A percentile compares a stretch with the other conserved stretches of the same genome.
These are phyloP conservation scores for Junonia oenone DNA, from an alignment of 2,888 invertebrate species.

Conservation along the genomic window DNA sequence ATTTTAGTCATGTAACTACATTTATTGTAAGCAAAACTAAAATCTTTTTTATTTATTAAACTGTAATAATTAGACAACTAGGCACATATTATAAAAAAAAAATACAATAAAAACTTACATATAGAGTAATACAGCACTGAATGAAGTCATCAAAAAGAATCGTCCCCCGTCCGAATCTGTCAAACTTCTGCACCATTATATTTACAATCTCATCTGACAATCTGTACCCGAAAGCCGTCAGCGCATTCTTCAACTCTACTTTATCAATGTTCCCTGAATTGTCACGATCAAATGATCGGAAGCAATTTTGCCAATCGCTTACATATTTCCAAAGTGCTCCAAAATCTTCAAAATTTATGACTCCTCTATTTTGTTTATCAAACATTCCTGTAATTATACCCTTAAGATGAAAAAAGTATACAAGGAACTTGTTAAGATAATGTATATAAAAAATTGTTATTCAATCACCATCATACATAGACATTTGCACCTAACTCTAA, in stretches of 20 bases:
- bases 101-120: constrained; percentile 82
- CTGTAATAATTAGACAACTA: too few species aligned
- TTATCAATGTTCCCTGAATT: constrained; percentile 95
- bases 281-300: constrained; percentile 95
- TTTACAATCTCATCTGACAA: constrained; percentile 90
- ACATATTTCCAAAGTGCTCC: constrained; percentile 98
- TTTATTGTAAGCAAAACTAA: too few species aligned
- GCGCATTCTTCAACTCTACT: constrained; percentile 92
- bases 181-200: constrained; percentile 94
- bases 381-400: constrained; percentile 86
- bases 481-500: too few species aligned
- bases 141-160: constrained; percentile 99
- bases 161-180: constrained; percentile 92
- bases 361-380: constrained; percentile 92
- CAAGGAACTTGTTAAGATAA: too few species aligned
- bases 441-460: too few species aligned
- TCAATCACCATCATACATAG: too few species aligned
- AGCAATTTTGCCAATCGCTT: constrained; percentile 98
- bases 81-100: too few species aligned
- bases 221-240: constrained; percentile 93
- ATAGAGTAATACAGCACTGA: constrained; percentile 94
- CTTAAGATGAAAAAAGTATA: too few species aligned
- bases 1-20: too few species aligned
- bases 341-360: constrained; percentile 96
- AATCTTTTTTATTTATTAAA: too few species aligned